Conservation (phyloP, 2,888 invertebrate species). For the Polylopha cassiicola region DNA sequence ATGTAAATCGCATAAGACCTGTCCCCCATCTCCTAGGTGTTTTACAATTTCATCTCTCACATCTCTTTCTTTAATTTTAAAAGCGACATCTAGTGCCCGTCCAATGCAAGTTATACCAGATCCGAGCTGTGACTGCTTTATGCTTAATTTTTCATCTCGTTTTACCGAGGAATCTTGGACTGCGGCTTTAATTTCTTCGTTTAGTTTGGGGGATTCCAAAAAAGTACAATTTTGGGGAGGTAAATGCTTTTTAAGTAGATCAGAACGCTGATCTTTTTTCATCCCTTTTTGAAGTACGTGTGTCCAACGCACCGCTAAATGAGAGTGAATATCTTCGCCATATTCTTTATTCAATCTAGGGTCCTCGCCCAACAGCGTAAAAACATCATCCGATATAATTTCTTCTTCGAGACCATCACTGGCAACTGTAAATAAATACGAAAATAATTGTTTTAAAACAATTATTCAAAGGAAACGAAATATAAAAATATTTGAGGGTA, state of each 20-base stretch:
- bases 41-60: not conserved
- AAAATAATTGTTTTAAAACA: not conserved
- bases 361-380: constrained; percentile 1
- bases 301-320: not conserved
- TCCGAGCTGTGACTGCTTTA: not conserved
- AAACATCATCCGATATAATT: not conserved
- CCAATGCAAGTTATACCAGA: not conserved
- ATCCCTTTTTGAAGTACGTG: not conserved
- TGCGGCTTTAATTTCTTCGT: not conserved
- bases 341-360: constrained; percentile 1
- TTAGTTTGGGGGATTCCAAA: not conserved
- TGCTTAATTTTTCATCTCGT: not conserved
- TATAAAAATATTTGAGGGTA: constrained; percentile 1
- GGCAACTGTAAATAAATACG: constrained; percentile 1
- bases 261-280: not conserved
- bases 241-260: not conserved
- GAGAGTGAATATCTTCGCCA: constrained; percentile 1
- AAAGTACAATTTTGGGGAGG: not conserved
- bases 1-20: constrained; percentile 1
- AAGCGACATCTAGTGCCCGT: not conserved
- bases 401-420: not conserved
- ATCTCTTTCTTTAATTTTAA: not conserved
- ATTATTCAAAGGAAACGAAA: too few relatives aligned
- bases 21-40: not conserved
- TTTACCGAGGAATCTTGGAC: not conserved